Percentiles rank a stretch among this genome's conserved stretches.
Conservation (phyloP, 2,888 invertebrate species). For the Mycalesis mineus region DNA sequence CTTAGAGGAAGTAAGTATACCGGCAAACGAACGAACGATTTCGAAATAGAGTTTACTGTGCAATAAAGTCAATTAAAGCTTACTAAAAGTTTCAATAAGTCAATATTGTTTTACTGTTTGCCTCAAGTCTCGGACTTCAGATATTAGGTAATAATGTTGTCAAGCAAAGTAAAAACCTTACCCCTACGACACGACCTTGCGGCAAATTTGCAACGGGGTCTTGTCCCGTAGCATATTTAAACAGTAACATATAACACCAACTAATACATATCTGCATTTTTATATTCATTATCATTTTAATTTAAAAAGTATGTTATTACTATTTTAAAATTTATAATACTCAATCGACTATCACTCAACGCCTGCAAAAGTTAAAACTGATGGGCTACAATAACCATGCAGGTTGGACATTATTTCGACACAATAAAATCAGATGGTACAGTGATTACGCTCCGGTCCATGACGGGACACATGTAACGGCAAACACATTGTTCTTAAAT, state of each 20-base stretch:
- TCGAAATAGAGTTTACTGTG: too few species aligned
- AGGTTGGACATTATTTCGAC: constrained; percentile 43
- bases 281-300: neutral
- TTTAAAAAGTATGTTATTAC: neutral
- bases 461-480: constrained; percentile 63
- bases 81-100: too few species aligned
- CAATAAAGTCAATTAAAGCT: too few species aligned
- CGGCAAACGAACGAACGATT: too few species aligned
- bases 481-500: constrained; percentile 64
- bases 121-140: too few species aligned
- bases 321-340: neutral
- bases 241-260: constrained; percentile 28
- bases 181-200: constrained; percentile 80
- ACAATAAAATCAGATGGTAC: constrained; percentile 61
- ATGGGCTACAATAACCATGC: constrained; percentile 28
- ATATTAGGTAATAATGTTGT: too few species aligned
- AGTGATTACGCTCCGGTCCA: constrained; percentile 65
- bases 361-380: constrained; percentile 39
- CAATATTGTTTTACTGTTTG: too few species aligned
- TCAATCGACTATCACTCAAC: constrained; percentile 14
- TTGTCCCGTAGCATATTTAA: constrained; percentile 44
- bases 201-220: constrained; percentile 75
- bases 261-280: constrained; percentile 1
- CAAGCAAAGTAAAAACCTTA: constrained; percentile 52
- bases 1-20: too few species aligned